These are phyloP conservation scores for Holothuria scabra DNA, from an alignment of 53 echinoderm and acorn worm species.

Conservation along the genomic window DNA sequence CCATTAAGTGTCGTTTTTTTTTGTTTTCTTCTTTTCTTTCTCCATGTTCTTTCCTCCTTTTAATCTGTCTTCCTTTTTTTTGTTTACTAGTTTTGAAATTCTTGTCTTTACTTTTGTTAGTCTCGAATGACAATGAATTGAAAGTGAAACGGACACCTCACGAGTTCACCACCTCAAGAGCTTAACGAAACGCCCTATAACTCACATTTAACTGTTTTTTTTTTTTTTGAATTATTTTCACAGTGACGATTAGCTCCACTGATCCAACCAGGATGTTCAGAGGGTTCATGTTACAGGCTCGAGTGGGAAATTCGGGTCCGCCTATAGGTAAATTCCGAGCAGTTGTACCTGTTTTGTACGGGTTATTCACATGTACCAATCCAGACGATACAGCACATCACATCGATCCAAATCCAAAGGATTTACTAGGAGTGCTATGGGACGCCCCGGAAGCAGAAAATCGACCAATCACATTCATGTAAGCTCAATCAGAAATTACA, in stretches of 20 bases:
- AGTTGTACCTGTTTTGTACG: neutral
- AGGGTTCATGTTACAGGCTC: conserved; percentile 23
- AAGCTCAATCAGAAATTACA: neutral
- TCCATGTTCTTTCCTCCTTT: no score
- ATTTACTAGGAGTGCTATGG: neutral
- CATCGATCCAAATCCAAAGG: neutral
- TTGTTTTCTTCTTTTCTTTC: no score
- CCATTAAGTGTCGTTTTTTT: no score
- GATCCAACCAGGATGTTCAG: conserved; percentile 3
- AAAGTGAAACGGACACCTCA: no score
- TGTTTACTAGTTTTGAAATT: no score
- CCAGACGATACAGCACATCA: conserved; percentile 8
- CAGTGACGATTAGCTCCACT: neutral
- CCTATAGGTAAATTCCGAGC: neutral
- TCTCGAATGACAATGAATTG: no score
- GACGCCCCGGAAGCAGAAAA: neutral
- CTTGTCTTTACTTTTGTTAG: no score
- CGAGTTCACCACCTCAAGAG: no score
- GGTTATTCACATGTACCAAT: neutral
- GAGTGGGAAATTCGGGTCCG: neutral
- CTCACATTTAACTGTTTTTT: no score
- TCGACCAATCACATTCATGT: conserved; percentile 10
- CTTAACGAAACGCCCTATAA: no score
- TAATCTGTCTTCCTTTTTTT: no score
- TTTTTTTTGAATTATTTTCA: neutral